phyloP scores from a whole-genome alignment of 2,113 vertebrate species.

The Rousettus leschenaultii region DNA sequence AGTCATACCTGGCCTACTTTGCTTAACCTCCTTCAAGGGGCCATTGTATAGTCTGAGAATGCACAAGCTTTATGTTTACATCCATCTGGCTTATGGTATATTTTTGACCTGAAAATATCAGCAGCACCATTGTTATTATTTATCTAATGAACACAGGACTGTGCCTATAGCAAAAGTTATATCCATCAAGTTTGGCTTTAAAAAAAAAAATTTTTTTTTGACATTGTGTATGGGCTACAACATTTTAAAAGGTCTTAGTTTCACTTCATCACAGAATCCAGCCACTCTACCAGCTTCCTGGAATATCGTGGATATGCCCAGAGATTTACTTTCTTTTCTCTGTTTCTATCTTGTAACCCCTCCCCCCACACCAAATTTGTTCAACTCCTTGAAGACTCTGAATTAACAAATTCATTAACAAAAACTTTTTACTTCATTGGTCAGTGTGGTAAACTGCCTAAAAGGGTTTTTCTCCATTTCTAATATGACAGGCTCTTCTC shows the following conservation, averaged over 20 bases:
- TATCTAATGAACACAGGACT: neutral
- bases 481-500: neutral
- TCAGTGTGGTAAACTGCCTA: neutral
- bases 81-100: neutral
- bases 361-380: neutral
- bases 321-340: neutral
- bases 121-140: neutral
- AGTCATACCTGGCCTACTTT: neutral
- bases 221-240: neutral
- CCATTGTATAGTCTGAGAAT: neutral
- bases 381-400: neutral
- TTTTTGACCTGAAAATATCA: neutral
- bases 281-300: neutral
- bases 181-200: neutral
- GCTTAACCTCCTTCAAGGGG: neutral
- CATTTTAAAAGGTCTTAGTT: neutral
- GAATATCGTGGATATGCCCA: neutral
- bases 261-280: neutral
- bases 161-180: neutral
- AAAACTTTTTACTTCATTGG: neutral
- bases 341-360: neutral
- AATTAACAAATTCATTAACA: neutral
- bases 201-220: neutral
- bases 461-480: neutral
- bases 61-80: neutral